These are phyloP conservation scores for Hippocampus kuda DNA, from an alignment of 2,797 vertebrate genomes.

Conservation along the genomic window DNA sequence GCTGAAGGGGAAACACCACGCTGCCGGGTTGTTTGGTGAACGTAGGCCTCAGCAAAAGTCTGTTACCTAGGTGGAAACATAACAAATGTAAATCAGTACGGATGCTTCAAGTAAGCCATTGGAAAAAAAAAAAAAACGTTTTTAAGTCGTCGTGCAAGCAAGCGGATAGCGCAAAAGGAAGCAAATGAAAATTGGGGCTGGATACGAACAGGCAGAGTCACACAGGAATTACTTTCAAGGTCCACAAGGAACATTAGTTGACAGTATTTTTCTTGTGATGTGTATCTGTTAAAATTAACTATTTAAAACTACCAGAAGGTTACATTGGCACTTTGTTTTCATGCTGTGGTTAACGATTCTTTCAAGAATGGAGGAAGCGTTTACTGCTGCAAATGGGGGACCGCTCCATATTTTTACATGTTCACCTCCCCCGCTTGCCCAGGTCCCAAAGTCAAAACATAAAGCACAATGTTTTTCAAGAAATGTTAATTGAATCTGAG, in stretches of 20 bases:
- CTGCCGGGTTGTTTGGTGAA: conserved; percentile 87
- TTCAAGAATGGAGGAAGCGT: not conserved
- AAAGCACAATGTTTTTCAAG: not conserved
- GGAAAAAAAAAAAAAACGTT: conserved; percentile 1
- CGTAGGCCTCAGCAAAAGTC: conserved; percentile 70
- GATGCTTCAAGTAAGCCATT: conserved; percentile 11
- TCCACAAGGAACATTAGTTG: not conserved
- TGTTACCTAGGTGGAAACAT: conserved; percentile 65
- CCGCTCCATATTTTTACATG: not conserved
- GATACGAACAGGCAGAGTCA: not conserved
- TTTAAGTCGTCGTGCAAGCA: conserved; percentile 3
- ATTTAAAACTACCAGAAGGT: not conserved
- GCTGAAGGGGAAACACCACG: conserved; percentile 80
- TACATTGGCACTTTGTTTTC: not conserved
- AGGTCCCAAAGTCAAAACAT: not conserved
- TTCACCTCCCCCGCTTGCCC: not conserved
- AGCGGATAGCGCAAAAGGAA: not conserved
- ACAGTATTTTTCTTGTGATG: not conserved
- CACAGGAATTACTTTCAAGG: not conserved
- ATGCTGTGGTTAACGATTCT: not conserved
- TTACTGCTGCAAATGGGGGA: not conserved
- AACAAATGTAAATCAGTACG: conserved; percentile 20
- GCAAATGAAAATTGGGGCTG: not conserved
- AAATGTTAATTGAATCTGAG: not conserved
- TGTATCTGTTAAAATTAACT: not conserved